These are phyloP conservation scores for Saguinus imperator DNA, from an alignment of 2,113 vertebrate species.

Conservation along the genomic window DNA sequence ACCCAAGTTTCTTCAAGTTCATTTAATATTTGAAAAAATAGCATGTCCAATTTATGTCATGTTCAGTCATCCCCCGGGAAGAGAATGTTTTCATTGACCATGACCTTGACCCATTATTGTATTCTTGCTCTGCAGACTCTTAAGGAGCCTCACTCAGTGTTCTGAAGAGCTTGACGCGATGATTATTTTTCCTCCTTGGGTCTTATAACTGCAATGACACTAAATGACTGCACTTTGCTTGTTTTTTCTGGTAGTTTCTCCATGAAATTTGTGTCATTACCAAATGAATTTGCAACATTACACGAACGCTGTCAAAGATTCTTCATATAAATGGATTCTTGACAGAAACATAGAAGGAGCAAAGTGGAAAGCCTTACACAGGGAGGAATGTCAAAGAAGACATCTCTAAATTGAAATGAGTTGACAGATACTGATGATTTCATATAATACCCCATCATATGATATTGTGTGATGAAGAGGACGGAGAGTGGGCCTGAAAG, in stretches of 20 bases:
- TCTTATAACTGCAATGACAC: neutral
- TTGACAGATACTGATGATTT: conserved; percentile 18
- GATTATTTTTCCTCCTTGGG: neutral
- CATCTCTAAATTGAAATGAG: conserved; percentile 22
- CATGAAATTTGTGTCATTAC: neutral
- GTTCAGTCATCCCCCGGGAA: neutral
- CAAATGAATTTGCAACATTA: conserved; percentile 12
- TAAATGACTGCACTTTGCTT: neutral
- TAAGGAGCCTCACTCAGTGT: neutral
- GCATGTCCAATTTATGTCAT: neutral
- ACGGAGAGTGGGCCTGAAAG: neutral
- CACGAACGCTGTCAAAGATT: neutral
- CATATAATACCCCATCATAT: neutral
- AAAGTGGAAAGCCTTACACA: neutral
- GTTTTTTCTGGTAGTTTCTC: neutral
- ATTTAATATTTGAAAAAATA: conserved; percentile 38
- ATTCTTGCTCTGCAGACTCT: neutral
- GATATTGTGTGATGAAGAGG: neutral
- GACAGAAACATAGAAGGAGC: neutral
- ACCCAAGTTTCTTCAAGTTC: neutral
- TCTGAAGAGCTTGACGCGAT: neutral
- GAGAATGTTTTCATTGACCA: neutral
- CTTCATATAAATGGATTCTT: conserved; percentile 6
- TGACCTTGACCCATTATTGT: neutral
- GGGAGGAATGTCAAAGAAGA: neutral